Evolutionary conservation across 64 coral and sea anemone species (phyloP).

Genomic region (Stichodactyla mertensii): DNA sequence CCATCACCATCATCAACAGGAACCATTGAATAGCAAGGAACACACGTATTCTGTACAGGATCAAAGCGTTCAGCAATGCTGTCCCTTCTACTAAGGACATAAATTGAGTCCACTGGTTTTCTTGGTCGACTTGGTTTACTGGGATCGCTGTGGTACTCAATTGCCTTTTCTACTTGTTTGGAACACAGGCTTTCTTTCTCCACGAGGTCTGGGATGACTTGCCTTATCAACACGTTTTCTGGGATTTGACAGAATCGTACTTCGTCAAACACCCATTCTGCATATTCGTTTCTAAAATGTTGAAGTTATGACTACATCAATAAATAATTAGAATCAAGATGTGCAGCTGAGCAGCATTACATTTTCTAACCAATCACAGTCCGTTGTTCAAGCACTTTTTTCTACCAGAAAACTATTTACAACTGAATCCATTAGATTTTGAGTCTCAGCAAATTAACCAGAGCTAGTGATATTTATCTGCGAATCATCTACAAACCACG

Average conservation of each 20-base stretch:
- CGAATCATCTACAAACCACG: too few species aligned
- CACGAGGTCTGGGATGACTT: slow-evolving; percentile 16
- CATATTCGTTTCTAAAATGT: neutral
- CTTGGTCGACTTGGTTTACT: slow-evolving; percentile 2
- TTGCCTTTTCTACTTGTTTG: neutral
- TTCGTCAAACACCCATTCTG: slow-evolving; percentile 14
- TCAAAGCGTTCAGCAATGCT: slow-evolving; percentile 72
- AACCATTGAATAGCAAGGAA: slow-evolving; percentile 44
- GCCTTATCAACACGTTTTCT: neutral
- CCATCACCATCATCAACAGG: slow-evolving; percentile 41
- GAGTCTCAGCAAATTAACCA: too few species aligned
- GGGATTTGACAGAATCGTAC: slow-evolving; percentile 16
- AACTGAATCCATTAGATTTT: too few species aligned
- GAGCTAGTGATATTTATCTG: too few species aligned
- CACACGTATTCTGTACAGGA: slow-evolving; percentile 49
- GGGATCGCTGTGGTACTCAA: slow-evolving; percentile 15
- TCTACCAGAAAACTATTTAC: too few species aligned
- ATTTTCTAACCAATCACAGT: too few species aligned
- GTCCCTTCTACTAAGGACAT: slow-evolving; percentile 62
- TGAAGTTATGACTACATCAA: neutral
- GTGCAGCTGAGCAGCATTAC: too few species aligned
- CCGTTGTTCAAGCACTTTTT: too few species aligned
- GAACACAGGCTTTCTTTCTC: neutral
- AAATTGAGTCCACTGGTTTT: slow-evolving; percentile 40
- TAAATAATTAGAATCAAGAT: too few species aligned